Evolutionary conservation across 1,140 invertebrate genomes (phyloP), one percentile per base, ranked within the genome.

Genomic region (Microvelia longipes): DNA sequence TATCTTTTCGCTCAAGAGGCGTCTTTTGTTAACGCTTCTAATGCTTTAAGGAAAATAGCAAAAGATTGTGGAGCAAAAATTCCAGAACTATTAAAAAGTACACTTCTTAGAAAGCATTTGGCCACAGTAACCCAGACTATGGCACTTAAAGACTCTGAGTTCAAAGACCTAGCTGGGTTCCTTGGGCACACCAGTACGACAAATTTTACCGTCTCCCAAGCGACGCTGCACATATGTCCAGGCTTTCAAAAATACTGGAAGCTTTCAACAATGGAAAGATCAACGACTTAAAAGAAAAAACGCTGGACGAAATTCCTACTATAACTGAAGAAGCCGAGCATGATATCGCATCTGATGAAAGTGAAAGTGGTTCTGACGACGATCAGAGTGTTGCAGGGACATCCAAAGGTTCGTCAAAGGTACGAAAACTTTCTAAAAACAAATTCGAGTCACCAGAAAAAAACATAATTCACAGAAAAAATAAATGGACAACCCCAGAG

Each of bases 191-290:
- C 28, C 1, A 35, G 19, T 1, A 29, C 1, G 19, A 50, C 30
- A 19, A 28, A 68, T 50, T 30, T 50, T 68, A 68, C 26, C 28
- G 67, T 14, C 26, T 68, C 24, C 67, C 67, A n/a, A 50, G 30
- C 24, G 28, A 68, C n/a, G 30, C 29, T 68, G 29, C 35, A 2
- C 67, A 68, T 24, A 27, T 26, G 13, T 28, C 67, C n/a, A 68
- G 24, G 27, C 67, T 68, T 24, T n/a, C 28, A 13, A 68, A 50
- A 68, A 1, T 68, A 24, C 24, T 68, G 15, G 2, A 14, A 13
- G 29, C 67, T n/a, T n/a, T 68, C 15, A 30, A 68, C 15, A 29
- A 29, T 15, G 67, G 67, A 14, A 14, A 29, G n/a, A 68, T 68
- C 13, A 11, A 1, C 24, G 19, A 68, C 5, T 68, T 30, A 15